A percentile compares a stretch with the other conserved stretches of the same genome.
These are phyloP conservation scores for Malacosoma neustria DNA, from an alignment of 2,888 invertebrate genomes.

Conservation along the genomic window DNA sequence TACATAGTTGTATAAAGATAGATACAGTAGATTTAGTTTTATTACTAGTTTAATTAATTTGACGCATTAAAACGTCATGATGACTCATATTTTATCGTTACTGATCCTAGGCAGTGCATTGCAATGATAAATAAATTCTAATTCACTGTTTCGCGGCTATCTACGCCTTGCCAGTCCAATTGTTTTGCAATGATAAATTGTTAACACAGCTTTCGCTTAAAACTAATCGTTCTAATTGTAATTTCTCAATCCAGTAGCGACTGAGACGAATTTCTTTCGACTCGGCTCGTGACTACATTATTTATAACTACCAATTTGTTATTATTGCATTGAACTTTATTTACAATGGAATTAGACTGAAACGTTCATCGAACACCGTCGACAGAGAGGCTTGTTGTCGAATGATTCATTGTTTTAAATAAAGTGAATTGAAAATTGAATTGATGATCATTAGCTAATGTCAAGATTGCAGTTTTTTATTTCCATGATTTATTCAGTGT, in stretches of 20 bases:
- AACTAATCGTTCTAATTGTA: slow-evolving; percentile 53
- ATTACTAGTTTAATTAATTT: slow-evolving; percentile 16
- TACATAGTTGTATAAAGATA: no score
- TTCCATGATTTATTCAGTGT: neutral
- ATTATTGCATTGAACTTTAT: slow-evolving; percentile 16
- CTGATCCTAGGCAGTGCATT: slow-evolving; percentile 24
- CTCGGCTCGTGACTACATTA: slow-evolving; percentile 32
- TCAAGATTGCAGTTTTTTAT: no score
- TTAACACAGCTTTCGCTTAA: slow-evolving; percentile 41
- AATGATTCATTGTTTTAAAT: neutral
- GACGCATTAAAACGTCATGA: slow-evolving; percentile 24
- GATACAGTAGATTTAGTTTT: no score
- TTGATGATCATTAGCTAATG: no score
- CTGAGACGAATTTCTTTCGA: slow-evolving; percentile 46
- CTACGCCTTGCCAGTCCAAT: slow-evolving; percentile 31
- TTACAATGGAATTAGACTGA: slow-evolving; percentile 5
- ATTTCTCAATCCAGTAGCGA: slow-evolving; percentile 47
- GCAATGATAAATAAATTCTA: slow-evolving; percentile 30
- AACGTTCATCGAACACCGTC: neutral
- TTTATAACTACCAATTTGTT: slow-evolving; percentile 36
- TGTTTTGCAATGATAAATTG: slow-evolving; percentile 46
- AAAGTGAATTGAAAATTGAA: no score
- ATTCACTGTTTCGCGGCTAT: slow-evolving; percentile 22
- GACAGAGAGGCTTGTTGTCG: neutral
- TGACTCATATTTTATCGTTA: slow-evolving; percentile 27